Conservation (phyloP, 2,888 invertebrate genomes). For the Plebejus melissa region DNA sequence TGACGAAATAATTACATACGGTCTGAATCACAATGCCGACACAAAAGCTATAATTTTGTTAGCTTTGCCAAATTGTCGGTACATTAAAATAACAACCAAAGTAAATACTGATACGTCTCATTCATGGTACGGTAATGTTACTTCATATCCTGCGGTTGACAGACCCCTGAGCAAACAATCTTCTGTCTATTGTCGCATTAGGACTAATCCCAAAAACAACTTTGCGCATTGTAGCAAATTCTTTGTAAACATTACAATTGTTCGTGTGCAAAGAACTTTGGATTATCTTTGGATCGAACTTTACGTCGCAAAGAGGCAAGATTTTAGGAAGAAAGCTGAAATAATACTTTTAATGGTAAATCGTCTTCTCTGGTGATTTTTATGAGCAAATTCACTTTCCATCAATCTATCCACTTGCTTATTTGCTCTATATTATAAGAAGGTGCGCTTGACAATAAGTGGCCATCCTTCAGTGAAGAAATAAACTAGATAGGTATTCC, state of each 20-base stretch:
- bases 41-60: not conserved
- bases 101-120: conserved; percentile 40
- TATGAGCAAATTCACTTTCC: not conserved
- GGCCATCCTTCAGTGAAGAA: no score
- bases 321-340: not conserved
- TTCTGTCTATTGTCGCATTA: conserved; percentile 51
- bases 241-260: conserved; percentile 40
- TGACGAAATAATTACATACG: not conserved
- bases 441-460: no score
- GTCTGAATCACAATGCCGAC: not conserved
- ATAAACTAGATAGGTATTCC: no score
- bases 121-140: conserved; percentile 29
- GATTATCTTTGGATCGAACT: not conserved
- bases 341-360: not conserved
- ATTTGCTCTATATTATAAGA: not conserved
- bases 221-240: conserved; percentile 46
- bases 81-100: conserved; percentile 23
- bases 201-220: conserved; percentile 64
- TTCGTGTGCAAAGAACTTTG: conserved; percentile 1
- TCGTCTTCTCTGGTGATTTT: not conserved
- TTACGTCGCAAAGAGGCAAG: not conserved
- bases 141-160: conserved; percentile 55
- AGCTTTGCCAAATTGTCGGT: conserved; percentile 3
- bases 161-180: conserved; percentile 58
- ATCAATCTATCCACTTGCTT: not conserved